Percentiles rank a stretch among this genome's conserved stretches.
Evolutionary conservation across 64 coral and sea anemone species (phyloP).

Genomic region (Actinia equina): DNA sequence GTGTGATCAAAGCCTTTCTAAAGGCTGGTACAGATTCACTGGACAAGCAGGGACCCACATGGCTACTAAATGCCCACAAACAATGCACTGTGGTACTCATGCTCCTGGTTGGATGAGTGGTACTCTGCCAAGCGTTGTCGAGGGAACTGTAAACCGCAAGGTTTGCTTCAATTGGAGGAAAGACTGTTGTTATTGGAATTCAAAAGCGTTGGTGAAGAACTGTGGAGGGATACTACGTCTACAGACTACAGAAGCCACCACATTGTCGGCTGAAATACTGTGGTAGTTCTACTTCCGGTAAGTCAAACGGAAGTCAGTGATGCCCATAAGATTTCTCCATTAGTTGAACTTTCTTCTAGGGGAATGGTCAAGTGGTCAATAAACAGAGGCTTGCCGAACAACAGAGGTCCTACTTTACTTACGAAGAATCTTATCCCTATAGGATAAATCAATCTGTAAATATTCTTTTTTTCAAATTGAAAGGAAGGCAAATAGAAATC

Average conservation of each 20-base stretch:
- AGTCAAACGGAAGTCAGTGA: neutral
- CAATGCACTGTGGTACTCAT: conserved; percentile 2
- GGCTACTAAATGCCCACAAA: neutral
- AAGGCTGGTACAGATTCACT: conserved; percentile 44
- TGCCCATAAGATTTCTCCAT: neutral
- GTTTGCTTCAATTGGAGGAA: conserved; percentile 31
- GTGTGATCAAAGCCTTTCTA: conserved; percentile 12
- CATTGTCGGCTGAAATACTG: conserved; percentile 26
- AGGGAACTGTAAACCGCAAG: conserved; percentile 12
- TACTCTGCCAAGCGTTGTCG: conserved; percentile 16
- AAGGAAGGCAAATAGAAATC: too few relatives aligned
- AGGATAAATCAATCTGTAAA: too few relatives aligned
- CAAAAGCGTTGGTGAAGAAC: conserved; percentile 7
- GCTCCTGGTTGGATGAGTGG: conserved; percentile 47
- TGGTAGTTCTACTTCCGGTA: neutral
- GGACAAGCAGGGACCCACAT: conserved; percentile 34
- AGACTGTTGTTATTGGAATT: conserved; percentile 14
- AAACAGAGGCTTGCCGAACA: too few relatives aligned
- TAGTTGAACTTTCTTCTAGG: neutral
- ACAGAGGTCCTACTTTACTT: too few relatives aligned
- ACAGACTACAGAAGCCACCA: neutral
- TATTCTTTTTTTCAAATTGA: too few relatives aligned
- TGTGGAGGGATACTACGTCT: conserved; percentile 45
- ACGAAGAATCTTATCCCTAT: too few relatives aligned
- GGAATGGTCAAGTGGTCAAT: too few relatives aligned